Evolutionary conservation across 2,888 invertebrate genomes (phyloP).

Genomic region (Drosophila planitibia): DNA sequence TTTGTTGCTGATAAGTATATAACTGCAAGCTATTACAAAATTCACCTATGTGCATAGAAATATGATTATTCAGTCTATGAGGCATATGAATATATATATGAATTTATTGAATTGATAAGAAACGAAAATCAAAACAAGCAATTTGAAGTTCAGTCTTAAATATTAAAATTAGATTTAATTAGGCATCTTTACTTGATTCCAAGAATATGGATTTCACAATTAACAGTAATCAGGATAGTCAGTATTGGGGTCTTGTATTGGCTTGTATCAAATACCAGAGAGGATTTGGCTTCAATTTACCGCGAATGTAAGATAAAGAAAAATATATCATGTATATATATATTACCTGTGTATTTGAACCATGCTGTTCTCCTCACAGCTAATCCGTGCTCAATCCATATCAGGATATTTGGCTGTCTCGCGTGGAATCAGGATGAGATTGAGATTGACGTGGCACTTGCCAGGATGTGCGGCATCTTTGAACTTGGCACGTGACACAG

Average conservation of each 20-base stretch:
- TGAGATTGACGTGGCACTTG: constrained; percentile 61
- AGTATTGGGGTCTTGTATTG: background rate
- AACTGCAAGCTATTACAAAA: background rate
- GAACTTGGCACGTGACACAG: constrained; percentile 22
- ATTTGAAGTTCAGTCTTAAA: background rate
- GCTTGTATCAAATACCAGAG: background rate
- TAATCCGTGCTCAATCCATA: constrained; percentile 48
- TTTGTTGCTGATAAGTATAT: background rate
- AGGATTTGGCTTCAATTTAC: background rate
- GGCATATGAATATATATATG: background rate
- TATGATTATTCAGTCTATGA: background rate
- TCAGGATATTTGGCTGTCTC: constrained; percentile 41
- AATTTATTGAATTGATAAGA: background rate
- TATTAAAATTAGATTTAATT: background rate
- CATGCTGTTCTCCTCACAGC: constrained; percentile 39
- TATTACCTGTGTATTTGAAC: constrained; percentile 54
- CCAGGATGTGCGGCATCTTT: constrained; percentile 68
- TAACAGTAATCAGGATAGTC: background rate
- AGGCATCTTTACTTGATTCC: background rate
- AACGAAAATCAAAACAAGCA: background rate
- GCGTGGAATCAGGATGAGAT: constrained; percentile 32
- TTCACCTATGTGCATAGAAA: background rate
- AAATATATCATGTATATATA: background rate
- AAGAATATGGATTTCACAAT: background rate
- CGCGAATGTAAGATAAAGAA: too few relatives aligned